These are phyloP conservation scores for Hepsetus odoe DNA, from an alignment of 2,113 vertebrate genomes.

Conservation along the genomic window DNA sequence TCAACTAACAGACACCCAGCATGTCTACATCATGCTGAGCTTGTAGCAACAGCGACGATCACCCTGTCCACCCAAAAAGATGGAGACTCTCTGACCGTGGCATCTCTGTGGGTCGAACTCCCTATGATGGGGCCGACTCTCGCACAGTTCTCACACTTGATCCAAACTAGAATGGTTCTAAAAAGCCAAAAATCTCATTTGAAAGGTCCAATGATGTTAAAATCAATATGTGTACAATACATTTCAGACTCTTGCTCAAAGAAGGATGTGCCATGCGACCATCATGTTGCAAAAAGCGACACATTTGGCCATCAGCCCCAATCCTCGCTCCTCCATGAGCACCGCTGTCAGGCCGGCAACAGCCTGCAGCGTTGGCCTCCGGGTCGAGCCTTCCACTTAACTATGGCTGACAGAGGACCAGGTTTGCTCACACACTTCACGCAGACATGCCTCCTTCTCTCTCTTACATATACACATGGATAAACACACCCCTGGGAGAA, in stretches of 20 bases:
- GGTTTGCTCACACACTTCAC: not conserved
- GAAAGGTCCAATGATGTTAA: too few species aligned
- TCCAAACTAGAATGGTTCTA: too few species aligned
- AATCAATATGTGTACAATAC: too few species aligned
- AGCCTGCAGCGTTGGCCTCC: slow-evolving; percentile 10
- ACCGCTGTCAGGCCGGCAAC: slow-evolving; percentile 31
- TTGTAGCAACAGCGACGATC: too few species aligned
- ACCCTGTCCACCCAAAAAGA: too few species aligned
- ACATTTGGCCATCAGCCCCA: slow-evolving; percentile 45
- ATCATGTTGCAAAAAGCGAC: slow-evolving; percentile 52
- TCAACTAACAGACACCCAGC: too few species aligned
- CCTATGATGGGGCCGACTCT: too few species aligned
- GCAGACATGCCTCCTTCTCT: slow-evolving; percentile 5
- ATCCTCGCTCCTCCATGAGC: slow-evolving; percentile 35
- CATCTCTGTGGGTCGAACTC: too few species aligned
- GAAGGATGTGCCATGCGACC: slow-evolving; percentile 30
- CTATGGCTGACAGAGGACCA: slow-evolving; percentile 33
- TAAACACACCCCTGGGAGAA: slow-evolving; percentile 6
- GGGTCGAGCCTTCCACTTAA: slow-evolving; percentile 26
- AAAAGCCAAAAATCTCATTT: too few species aligned
- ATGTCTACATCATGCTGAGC: too few species aligned
- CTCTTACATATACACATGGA: slow-evolving; percentile 15
- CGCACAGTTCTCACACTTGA: too few species aligned
- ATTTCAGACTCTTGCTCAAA: slow-evolving; percentile 14
- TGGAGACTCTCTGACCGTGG: too few species aligned